Percentiles rank a stretch among this genome's conserved stretches.
Evolutionary conservation across 2,113 vertebrate genomes (phyloP).

Genomic region (Erinaceus europaeus): DNA sequence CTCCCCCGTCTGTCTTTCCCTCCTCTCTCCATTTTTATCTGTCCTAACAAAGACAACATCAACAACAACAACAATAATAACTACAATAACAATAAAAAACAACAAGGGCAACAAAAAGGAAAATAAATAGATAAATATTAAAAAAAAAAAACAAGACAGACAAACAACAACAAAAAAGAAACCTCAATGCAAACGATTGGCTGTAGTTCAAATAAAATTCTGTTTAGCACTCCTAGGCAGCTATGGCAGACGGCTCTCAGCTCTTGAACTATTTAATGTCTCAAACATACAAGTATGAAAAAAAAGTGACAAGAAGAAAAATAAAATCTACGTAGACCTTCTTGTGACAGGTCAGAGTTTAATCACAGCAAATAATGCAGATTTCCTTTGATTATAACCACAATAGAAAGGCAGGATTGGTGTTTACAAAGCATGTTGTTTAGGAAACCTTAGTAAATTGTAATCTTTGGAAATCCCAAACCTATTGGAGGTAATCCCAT

Average conservation of each 20-base stretch:
- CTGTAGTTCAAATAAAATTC: conserved; percentile 38
- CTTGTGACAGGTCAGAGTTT: conserved; percentile 72
- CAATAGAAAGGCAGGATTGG: conserved; percentile 74
- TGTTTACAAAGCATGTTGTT: conserved; percentile 76
- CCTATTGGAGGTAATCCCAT: conserved; percentile 50
- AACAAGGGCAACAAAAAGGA: too few species aligned
- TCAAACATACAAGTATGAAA: conserved; percentile 1
- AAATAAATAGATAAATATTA: too few species aligned
- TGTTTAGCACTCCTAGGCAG: not conserved
- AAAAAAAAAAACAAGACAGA: too few species aligned
- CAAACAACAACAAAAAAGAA: not conserved
- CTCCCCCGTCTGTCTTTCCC: too few species aligned
- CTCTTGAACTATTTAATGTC: conserved; percentile 46
- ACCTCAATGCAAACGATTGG: conserved; percentile 12
- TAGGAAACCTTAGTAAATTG: conserved; percentile 77
- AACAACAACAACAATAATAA: too few species aligned
- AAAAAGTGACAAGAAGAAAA: conserved; percentile 25
- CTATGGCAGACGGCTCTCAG: conserved; percentile 3
- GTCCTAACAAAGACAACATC: too few species aligned
- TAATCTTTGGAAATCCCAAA: conserved; percentile 67
- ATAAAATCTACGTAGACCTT: conserved; percentile 76
- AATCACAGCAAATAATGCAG: conserved; percentile 75
- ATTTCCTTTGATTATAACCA: conserved; percentile 69
- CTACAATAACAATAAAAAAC: too few species aligned
- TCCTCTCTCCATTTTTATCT: too few species aligned